Conservation (phyloP, 2,888 invertebrate species). For the Abrostola tripartita region DNA sequence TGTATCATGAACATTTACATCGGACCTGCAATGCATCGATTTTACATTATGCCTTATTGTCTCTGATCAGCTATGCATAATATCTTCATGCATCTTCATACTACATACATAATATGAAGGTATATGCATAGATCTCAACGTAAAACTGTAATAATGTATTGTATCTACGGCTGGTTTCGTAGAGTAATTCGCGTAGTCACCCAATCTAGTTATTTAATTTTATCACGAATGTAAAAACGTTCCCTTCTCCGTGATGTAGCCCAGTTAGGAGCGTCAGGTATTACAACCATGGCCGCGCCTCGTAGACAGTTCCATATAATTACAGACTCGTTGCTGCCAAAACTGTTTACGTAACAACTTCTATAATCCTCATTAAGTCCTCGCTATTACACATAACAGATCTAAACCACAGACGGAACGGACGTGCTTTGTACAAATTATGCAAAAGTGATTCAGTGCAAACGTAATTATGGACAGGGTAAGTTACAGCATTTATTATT, state of each 20-base stretch:
- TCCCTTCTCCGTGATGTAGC: conserved; percentile 13
- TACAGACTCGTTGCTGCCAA: conserved; percentile 42
- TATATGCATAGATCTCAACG: background rate
- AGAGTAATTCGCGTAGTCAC: background rate
- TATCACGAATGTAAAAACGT: conserved; percentile 17
- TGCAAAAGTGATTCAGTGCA: conserved; percentile 40
- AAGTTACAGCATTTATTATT: conserved; percentile 19
- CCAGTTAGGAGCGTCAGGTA: conserved; percentile 24
- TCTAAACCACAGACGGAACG: conserved; percentile 46
- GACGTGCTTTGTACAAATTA: conserved; percentile 58
- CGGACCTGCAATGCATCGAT: no score
- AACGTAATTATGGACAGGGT: conserved; percentile 53
- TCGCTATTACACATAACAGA: conserved; percentile 56
- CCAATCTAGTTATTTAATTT: conserved; percentile 18
- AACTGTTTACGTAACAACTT: conserved; percentile 54
- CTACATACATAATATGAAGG: background rate
- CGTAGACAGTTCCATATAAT: conserved; percentile 31
- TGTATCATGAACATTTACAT: no score
- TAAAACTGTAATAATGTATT: no score
- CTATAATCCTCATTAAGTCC: conserved; percentile 48
- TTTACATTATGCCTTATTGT: no score
- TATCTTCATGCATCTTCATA: background rate
- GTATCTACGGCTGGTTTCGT: no score
- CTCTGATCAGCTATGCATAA: no score
- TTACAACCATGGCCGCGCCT: conserved; percentile 15